Evolutionary conservation across 1,140 invertebrate genomes (phyloP).

Genomic region (Drosophila mayri): DNA sequence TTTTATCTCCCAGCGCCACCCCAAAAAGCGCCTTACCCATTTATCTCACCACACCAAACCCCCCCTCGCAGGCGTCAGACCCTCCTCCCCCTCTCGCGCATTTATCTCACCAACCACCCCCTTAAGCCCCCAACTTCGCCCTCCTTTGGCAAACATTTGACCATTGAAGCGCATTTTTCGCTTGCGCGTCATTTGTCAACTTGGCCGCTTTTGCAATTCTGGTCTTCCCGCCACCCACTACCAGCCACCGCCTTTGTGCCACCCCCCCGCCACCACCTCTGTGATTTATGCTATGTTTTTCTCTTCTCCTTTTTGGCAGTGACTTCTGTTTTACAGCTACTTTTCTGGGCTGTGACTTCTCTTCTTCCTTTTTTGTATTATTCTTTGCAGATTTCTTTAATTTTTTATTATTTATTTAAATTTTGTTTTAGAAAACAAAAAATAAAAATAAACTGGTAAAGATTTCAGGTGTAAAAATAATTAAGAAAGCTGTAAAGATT

Average conservation of each 20-base stretch:
- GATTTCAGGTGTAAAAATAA: not conserved
- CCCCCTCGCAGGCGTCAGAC: too few species aligned
- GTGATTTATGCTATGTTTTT: conserved; percentile 57
- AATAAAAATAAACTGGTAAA: too few species aligned
- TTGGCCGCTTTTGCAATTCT: conserved; percentile 35
- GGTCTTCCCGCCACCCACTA: not conserved
- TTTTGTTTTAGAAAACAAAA: too few species aligned
- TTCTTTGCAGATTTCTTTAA: not conserved
- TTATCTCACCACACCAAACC: conserved; percentile 43
- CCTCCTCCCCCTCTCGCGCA: conserved; percentile 2
- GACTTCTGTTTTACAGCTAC: conserved; percentile 7
- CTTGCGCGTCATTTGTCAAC: conserved; percentile 82
- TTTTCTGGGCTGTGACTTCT: not conserved
- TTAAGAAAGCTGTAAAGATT: too few species aligned
- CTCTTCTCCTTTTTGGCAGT: not conserved
- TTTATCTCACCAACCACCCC: conserved; percentile 22
- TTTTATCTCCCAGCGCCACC: conserved; percentile 19
- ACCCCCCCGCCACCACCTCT: conserved; percentile 11
- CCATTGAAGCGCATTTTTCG: conserved; percentile 81
- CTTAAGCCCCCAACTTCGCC: not conserved
- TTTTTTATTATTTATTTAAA: not conserved
- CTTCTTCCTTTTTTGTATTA: not conserved
- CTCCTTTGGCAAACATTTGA: conserved; percentile 64
- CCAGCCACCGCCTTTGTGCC: conserved; percentile 1
- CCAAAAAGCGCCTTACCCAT: conserved; percentile 18